Percentiles rank a stretch among this genome's conserved stretches.
These are phyloP conservation scores for Taenioides sp. DNA, from an alignment of 2,797 vertebrate species.

Conservation along the genomic window DNA sequence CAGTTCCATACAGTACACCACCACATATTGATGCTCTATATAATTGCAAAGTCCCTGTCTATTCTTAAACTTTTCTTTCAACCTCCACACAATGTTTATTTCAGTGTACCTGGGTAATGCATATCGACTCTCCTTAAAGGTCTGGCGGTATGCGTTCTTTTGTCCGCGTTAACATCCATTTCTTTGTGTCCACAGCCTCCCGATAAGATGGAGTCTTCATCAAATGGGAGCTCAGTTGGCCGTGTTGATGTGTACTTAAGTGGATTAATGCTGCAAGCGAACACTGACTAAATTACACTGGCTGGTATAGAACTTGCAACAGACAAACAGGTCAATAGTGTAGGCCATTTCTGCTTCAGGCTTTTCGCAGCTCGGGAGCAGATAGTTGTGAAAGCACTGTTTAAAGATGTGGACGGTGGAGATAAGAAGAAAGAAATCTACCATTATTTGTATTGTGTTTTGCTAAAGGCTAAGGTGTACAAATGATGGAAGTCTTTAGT, in stretches of 20 bases:
- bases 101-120: conserved; percentile 4
- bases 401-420: background rate
- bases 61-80: conserved; percentile 2
- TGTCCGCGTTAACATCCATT: conserved; percentile 8
- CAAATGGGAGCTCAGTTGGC: conserved; percentile 27
- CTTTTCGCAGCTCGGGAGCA: background rate
- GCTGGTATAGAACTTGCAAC: conserved; percentile 21
- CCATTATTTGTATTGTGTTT: background rate
- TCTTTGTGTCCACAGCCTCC: conserved; percentile 10
- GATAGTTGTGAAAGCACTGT: conserved; percentile 1
- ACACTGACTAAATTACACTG: conserved; percentile 38
- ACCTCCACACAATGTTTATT: background rate
- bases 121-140: conserved; percentile 9
- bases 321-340: conserved; percentile 18
- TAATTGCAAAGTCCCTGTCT: background rate
- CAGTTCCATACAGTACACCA: background rate
- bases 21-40: too few relatives aligned
- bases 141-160: background rate
- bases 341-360: conserved; percentile 7
- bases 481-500: background rate
- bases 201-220: conserved; percentile 30
- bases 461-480: background rate
- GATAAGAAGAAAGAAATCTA: background rate
- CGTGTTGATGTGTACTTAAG: conserved; percentile 45
- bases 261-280: conserved; percentile 40